phyloP scores from a whole-genome alignment of 2,888 invertebrate species.

The Polylopha cassiicola region DNA sequence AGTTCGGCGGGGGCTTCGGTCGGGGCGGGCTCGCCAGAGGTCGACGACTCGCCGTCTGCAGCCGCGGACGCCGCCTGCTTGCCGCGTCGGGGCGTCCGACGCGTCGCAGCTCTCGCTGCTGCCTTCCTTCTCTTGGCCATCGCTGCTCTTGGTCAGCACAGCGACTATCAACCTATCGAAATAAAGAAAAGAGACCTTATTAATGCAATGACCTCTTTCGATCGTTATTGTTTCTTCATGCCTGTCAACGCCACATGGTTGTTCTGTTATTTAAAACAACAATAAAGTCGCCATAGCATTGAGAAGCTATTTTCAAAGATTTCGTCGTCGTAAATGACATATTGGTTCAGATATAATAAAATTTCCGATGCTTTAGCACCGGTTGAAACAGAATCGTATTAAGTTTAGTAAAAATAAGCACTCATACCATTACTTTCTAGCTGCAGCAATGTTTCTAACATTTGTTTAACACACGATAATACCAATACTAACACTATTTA shows the following conservation, averaged over 20 bases:
- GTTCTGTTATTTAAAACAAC: slow-evolving; percentile 13
- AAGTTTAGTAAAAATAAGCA: slow-evolving; percentile 25
- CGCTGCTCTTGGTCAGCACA: slow-evolving; percentile 33
- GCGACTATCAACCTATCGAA: slow-evolving; percentile 51
- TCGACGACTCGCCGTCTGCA: slow-evolving; percentile 45
- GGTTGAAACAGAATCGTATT: slow-evolving; percentile 34
- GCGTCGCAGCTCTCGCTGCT: slow-evolving; percentile 45
- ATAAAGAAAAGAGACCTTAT: slow-evolving; percentile 22
- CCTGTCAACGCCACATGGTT: slow-evolving; percentile 59
- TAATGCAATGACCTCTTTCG: slow-evolving; percentile 58
- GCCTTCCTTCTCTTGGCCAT: slow-evolving; percentile 71
- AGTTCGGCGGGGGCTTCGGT: slow-evolving; percentile 25
- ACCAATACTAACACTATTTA: slow-evolving; percentile 27
- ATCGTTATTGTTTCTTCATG: slow-evolving; percentile 41
- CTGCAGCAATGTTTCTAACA: slow-evolving; percentile 30
- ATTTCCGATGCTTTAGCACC: slow-evolving; percentile 45
- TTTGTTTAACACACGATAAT: slow-evolving; percentile 29
- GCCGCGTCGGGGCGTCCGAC: slow-evolving; percentile 59
- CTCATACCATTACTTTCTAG: slow-evolving; percentile 55
- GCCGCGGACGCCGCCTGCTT: slow-evolving; percentile 47
- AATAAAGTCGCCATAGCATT: slow-evolving; percentile 8
- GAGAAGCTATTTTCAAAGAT: not conserved
- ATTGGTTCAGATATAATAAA: slow-evolving; percentile 3
- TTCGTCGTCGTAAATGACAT: slow-evolving; percentile 4
- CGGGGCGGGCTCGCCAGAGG: slow-evolving; percentile 19